A percentile compares a stretch with the other conserved stretches of the same genome.
These are phyloP conservation scores for Netelia virgata DNA, from an alignment of 2,888 invertebrate species.

Conservation along the genomic window DNA sequence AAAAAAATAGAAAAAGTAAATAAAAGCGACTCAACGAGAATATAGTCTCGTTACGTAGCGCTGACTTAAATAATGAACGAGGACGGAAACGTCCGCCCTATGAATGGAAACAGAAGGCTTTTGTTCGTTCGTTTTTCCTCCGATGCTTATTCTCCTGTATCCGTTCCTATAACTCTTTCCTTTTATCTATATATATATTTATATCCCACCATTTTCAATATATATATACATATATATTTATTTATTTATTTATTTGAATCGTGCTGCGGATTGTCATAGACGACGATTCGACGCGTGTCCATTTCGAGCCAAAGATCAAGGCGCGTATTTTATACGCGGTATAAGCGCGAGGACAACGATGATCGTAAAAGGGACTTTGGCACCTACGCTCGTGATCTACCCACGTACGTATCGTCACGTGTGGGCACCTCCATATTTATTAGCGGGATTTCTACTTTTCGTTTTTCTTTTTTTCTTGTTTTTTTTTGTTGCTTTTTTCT, in stretches of 20 bases:
- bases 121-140: slow-evolving; percentile 59
- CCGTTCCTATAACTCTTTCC: slow-evolving; percentile 36
- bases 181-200: background rate
- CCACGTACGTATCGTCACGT: slow-evolving; percentile 59
- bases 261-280: slow-evolving; percentile 25
- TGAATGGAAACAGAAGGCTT: slow-evolving; percentile 66
- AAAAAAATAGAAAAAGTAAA: background rate
- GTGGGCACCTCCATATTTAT: slow-evolving; percentile 65
- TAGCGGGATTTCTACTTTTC: slow-evolving; percentile 20
- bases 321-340: slow-evolving; percentile 25
- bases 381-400: slow-evolving; percentile 62
- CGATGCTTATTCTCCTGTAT: slow-evolving; percentile 49
- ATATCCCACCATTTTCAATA: background rate
- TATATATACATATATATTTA: background rate
- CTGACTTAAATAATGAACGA: slow-evolving; percentile 60
- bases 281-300: slow-evolving; percentile 46
- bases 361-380: slow-evolving; percentile 33
- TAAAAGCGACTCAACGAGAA: slow-evolving; percentile 30
- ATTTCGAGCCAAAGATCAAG: background rate
- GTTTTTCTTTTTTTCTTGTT: background rate
- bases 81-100: slow-evolving; percentile 67
- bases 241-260: background rate
- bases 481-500: slow-evolving; percentile 17
- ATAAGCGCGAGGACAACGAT: slow-evolving; percentile 39
- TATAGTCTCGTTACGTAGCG: slow-evolving; percentile 59